Conservation (phyloP, 2,113 vertebrate genomes). For the Pavo muticus region DNA sequence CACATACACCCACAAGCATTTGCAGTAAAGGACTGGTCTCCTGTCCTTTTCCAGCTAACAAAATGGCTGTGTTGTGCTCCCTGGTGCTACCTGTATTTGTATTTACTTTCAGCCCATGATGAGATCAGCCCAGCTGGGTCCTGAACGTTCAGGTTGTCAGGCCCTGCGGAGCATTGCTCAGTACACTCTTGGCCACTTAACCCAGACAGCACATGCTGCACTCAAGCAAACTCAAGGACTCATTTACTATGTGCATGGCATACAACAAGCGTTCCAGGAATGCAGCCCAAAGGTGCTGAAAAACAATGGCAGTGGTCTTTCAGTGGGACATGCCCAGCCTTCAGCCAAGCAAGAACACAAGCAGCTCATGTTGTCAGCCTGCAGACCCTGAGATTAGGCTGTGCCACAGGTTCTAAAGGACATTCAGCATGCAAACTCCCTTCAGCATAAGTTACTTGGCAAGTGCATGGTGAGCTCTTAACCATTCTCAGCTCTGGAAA, state of each 20-base stretch:
- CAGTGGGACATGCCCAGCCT: no score
- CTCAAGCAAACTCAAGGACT: rapidly evolving
- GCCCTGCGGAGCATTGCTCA: neutral
- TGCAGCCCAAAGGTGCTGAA: neutral
- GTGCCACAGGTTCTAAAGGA: neutral
- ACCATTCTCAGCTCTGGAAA: neutral
- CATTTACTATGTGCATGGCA: neutral
- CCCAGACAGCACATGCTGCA: rapidly evolving
- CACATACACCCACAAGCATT: neutral
- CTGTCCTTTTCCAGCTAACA: no score
- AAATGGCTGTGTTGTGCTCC: no score
- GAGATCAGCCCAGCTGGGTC: neutral
- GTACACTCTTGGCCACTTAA: neutral
- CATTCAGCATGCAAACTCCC: neutral
- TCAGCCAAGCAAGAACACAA: neutral
- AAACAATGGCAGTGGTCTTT: neutral
- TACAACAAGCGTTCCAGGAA: neutral
- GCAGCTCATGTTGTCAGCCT: no score
- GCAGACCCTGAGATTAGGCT: neutral
- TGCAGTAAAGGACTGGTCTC: neutral
- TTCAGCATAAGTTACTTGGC: neutral
- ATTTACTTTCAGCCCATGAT: neutral
- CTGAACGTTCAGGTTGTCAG: neutral
- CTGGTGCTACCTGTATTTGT: no score
- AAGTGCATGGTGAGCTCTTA: neutral